Conservation (phyloP, 2,888 invertebrate species). For the Cheilosia pagana region DNA sequence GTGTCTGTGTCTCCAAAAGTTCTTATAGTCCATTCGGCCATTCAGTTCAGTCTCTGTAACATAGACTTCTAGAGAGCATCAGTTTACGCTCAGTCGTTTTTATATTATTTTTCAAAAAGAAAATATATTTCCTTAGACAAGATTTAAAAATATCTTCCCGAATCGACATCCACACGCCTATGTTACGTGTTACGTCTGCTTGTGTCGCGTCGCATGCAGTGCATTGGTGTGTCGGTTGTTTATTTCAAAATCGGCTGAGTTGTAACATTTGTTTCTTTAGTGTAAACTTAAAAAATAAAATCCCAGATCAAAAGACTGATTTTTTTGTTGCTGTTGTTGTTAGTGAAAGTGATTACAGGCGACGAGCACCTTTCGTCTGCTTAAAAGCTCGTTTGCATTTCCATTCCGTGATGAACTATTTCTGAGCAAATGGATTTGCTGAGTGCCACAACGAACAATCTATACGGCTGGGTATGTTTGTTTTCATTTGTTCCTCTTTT, state of each 20-base stretch:
- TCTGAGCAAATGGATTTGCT: slow-evolving; percentile 75
- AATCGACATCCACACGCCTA: slow-evolving; percentile 28
- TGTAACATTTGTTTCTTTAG: slow-evolving; percentile 28
- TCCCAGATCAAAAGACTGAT: slow-evolving; percentile 24
- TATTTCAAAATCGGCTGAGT: slow-evolving; percentile 49
- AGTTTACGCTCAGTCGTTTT: slow-evolving; percentile 29
- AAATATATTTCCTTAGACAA: slow-evolving; percentile 47
- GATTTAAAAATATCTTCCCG: slow-evolving; percentile 61
- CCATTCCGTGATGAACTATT: slow-evolving; percentile 69
- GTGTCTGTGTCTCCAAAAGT: slow-evolving; percentile 69
- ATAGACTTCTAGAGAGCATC: slow-evolving; percentile 70
- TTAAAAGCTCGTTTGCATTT: slow-evolving; percentile 50
- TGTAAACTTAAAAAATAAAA: slow-evolving; percentile 16
- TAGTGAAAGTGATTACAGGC: slow-evolving; percentile 63
- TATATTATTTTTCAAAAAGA: slow-evolving; percentile 15
- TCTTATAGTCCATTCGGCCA: slow-evolving; percentile 52
- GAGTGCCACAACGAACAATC: slow-evolving; percentile 74
- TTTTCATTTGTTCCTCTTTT: slow-evolving; percentile 23
- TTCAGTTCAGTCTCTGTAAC: slow-evolving; percentile 68
- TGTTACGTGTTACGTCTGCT: slow-evolving; percentile 44
- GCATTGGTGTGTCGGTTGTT: slow-evolving; percentile 50
- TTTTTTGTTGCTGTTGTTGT: too few species aligned
- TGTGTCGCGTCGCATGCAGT: slow-evolving; percentile 23
- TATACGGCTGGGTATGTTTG: slow-evolving; percentile 75
- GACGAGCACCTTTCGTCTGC: slow-evolving; percentile 21